phyloP scores from a whole-genome alignment of 2,888 invertebrate genomes.

The Anoplius nigerrimus region DNA sequence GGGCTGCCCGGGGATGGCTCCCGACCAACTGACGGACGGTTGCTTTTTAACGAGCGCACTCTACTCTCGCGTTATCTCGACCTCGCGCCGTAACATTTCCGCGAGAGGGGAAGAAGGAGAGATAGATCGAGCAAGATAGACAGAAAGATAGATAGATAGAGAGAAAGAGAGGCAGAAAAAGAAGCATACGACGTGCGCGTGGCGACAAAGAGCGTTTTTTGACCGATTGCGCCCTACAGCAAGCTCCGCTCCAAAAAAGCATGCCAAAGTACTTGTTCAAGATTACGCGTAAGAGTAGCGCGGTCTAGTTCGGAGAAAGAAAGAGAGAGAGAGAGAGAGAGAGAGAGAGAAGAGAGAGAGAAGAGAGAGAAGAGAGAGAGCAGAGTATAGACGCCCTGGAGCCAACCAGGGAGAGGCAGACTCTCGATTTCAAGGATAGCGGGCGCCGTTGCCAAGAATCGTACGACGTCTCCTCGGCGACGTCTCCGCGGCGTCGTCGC shows the following conservation, averaged over 20 bases:
- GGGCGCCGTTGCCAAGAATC: slow-evolving; percentile 52
- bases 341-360: neutral
- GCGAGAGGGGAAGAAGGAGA: no score
- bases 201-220: neutral
- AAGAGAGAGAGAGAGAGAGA: neutral
- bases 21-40: neutral
- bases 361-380: neutral
- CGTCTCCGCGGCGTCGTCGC: neutral
- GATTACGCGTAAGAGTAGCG: neutral
- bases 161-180: neutral
- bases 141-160: neutral
- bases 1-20: slow-evolving; percentile 53
- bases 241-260: neutral
- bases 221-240: neutral
- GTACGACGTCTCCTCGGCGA: no score
- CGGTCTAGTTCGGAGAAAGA: neutral
- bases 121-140: no score
- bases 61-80: no score
- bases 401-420: no score
- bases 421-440: slow-evolving; percentile 6
- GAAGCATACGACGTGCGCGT: neutral
- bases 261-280: neutral
- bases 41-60: neutral
- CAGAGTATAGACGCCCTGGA: no score
- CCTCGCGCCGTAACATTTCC: no score